These are phyloP conservation scores for Mastomys coucha DNA, from an alignment of 2,113 vertebrate species.

Conservation along the genomic window DNA sequence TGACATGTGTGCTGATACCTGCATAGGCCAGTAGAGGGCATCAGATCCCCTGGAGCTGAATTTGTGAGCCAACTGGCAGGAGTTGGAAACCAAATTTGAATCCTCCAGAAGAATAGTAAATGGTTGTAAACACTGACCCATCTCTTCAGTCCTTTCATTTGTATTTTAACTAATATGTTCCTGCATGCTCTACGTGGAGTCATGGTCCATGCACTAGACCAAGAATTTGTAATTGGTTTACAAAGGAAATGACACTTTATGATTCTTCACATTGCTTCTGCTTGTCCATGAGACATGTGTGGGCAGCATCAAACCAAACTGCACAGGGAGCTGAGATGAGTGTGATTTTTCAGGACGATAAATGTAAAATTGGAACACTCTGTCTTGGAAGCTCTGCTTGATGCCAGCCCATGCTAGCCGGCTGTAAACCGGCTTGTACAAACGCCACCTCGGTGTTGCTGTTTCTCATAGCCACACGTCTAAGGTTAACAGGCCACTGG, in stretches of 20 bases:
- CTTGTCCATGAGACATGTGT: neutral
- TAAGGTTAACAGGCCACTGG: neutral
- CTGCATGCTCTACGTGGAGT: neutral
- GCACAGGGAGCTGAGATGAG: neutral
- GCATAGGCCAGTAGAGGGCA: neutral
- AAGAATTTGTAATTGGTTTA: neutral
- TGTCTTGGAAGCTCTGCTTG: neutral
- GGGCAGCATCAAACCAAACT: neutral
- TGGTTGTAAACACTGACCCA: neutral
- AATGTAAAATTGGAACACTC: neutral
- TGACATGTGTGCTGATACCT: neutral
- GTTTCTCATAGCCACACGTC: neutral
- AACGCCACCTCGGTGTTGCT: neutral
- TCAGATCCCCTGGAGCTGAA: neutral
- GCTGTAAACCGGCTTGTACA: neutral
- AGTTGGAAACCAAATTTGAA: no score
- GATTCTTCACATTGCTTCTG: constrained; percentile 9
- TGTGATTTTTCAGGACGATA: neutral
- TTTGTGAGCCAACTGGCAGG: fast-evolving
- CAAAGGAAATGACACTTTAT: constrained; percentile 3
- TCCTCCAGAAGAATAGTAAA: neutral
- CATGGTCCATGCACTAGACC: neutral
- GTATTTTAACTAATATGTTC: neutral
- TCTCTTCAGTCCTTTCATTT: neutral
- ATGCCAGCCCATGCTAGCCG: neutral